Evolutionary conservation across 2,113 vertebrate species (phyloP).

Genomic region (Alligator sinensis): DNA sequence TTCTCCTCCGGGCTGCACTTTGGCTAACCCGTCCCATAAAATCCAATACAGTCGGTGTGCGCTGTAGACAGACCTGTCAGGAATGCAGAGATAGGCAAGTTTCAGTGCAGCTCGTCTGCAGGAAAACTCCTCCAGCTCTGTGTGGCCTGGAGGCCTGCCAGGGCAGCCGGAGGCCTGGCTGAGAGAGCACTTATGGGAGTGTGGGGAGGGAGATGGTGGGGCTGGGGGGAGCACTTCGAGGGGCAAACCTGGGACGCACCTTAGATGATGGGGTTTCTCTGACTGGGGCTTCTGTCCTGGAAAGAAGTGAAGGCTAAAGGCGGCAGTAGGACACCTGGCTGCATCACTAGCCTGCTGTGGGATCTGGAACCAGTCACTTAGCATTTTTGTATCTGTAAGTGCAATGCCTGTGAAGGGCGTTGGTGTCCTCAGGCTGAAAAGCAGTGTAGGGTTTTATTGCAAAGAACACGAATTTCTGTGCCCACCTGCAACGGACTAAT

Average conservation of each 20-base stretch:
- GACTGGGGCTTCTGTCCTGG: too few species aligned
- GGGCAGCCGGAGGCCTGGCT: conserved; percentile 44
- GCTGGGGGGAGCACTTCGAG: neutral
- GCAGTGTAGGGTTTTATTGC: rapidly evolving
- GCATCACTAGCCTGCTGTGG: too few species aligned
- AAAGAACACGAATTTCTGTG: neutral
- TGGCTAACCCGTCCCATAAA: conserved; percentile 52
- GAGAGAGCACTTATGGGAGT: neutral
- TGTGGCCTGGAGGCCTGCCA: conserved; percentile 74
- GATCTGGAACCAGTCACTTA: too few species aligned
- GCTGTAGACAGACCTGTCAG: conserved; percentile 49
- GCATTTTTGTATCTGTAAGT: too few species aligned
- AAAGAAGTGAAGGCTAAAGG: too few species aligned
- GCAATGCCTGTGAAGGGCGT: neutral
- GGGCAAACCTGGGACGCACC: neutral
- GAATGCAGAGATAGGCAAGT: conserved; percentile 38
- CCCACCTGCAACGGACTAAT: neutral
- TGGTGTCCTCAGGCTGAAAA: neutral
- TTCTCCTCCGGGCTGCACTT: conserved; percentile 13
- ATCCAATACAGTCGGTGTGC: neutral
- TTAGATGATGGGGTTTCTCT: neutral
- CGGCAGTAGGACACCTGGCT: too few species aligned
- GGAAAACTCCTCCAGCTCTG: conserved; percentile 40
- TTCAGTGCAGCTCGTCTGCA: conserved; percentile 18
- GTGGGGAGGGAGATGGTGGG: neutral